Base-by-base conservation (phyloP, 1,140 invertebrate species). In the Microplitis mediator region DNA sequence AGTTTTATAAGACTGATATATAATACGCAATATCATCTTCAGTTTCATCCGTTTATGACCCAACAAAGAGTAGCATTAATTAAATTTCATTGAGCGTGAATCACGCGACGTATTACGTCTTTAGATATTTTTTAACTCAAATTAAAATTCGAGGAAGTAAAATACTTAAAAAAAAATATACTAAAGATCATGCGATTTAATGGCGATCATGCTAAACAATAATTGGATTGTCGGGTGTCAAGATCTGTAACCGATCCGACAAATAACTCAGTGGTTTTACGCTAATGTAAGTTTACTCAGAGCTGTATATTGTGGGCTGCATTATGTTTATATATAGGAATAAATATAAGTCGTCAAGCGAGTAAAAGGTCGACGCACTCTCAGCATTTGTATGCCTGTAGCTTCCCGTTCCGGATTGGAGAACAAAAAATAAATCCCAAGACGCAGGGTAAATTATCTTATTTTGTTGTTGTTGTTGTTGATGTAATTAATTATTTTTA, bases 311-410 rank as follows among this genome's bases (percentile, higher is more conserved):
- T 35, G 51, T 54, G 51, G n/a, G 13, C 14, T 65, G 63, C 50
- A 5, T 36, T 65, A 45, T 65, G 16, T 23, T 61, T 65, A 16
- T 31, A 65, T 16, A 39, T 36, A 39, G n/a, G 60, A 16, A 23
- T n/a, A 45, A 14, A n/a, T 31, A 31, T 31, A 65, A 58, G 36
- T 45, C 60, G 60, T 65, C 63, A 45, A 50, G 63, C 63, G 64
- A 72, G 65, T 58, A 66, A 67, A 71, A 66, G 73, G 73, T 74
- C 73, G 69, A 74, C 69, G 73, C 73, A 74, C 73, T 69, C 72
- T 36, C 66, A 62, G 54, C 23, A 61, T 62, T 62, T 62, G 35
- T 62, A 36, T 62, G 32, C 35, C 13, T 16, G 35, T 67, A 23
- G 51, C 50, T 52, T 67, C 65, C 65, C 65, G 65, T 67, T 67